Evolutionary conservation across 2,797 vertebrate genomes (phyloP).

Genomic region (Champsocephalus gunnari): DNA sequence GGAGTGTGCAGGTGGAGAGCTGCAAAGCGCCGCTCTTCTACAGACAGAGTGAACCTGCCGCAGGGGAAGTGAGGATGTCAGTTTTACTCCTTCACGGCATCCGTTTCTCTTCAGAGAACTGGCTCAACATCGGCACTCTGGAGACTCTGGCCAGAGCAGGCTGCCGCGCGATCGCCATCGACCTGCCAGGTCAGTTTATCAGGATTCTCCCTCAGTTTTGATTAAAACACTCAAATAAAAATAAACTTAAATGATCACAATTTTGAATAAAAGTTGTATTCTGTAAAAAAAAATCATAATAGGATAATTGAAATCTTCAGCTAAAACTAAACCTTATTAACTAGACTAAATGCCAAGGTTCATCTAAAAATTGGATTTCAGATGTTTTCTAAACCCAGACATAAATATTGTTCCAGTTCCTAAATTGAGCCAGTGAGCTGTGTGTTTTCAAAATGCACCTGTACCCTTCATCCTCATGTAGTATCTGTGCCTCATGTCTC

Average conservation of each 20-base stretch:
- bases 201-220: no score
- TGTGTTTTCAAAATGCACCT: background rate
- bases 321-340: no score
- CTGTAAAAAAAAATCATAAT: no score
- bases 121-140: conserved; percentile 90
- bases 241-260: no score
- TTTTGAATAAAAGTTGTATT: no score
- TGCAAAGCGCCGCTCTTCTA: conserved; percentile 89
- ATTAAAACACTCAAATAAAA: no score
- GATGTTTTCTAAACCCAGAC: no score
- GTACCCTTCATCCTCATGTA: background rate
- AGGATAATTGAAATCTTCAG: no score
- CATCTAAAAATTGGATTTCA: no score
- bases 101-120: conserved; percentile 94
- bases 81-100: conserved; percentile 95
- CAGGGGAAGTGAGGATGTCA: conserved; percentile 64
- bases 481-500: background rate
- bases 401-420: background rate
- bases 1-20: conserved; percentile 79
- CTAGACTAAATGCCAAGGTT: no score
- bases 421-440: background rate
- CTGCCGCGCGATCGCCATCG: conserved; percentile 90
- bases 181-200: conserved; percentile 89
- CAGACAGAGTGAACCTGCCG: conserved; percentile 81
- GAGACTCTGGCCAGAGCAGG: conserved; percentile 87